A percentile compares a stretch with the other conserved stretches of the same genome.
Conservation (phyloP, 1,140 invertebrate genomes). For the Alviniconcha marisindica region DNA sequence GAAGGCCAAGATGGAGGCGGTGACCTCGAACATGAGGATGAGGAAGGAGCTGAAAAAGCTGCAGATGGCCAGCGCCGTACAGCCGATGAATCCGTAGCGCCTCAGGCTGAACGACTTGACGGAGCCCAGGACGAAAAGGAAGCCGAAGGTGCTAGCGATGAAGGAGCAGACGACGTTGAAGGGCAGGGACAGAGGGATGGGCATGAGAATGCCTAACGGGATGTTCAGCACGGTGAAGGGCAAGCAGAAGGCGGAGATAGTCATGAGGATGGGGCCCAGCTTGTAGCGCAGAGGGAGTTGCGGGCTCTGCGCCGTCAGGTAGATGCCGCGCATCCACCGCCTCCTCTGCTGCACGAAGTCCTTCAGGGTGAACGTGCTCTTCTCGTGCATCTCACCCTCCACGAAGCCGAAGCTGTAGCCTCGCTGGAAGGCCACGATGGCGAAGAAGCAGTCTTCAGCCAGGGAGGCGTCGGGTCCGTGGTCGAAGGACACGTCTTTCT, state of each 20-base stretch:
- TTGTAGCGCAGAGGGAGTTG: conserved; percentile 90
- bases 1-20: conserved; percentile 94
- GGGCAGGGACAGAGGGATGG: conserved; percentile 85
- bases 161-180: conserved; percentile 92
- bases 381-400: conserved; percentile 95
- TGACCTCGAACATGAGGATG: conserved; percentile 94
- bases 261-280: conserved; percentile 89
- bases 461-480: conserved; percentile 96
- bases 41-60: conserved; percentile 93
- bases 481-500: conserved; percentile 94
- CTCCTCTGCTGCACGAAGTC: conserved; percentile 98
- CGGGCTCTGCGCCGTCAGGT: conserved; percentile 93
- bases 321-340: conserved; percentile 97
- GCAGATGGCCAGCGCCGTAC: conserved; percentile 86
- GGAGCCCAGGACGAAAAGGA: conserved; percentile 97
- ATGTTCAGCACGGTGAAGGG: conserved; percentile 94
- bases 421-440: conserved; percentile 86
- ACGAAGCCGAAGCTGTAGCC: conserved; percentile 77
- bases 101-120: conserved; percentile 95
- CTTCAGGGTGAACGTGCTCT: conserved; percentile 95
- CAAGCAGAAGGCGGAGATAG: conserved; percentile 97
- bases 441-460: conserved; percentile 98
- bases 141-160: conserved; percentile 92
- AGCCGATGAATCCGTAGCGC: conserved; percentile 88
- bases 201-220: conserved; percentile 88